Evolutionary conservation across 2,113 vertebrate species (phyloP).

Genomic region (Nibea albiflora): DNA sequence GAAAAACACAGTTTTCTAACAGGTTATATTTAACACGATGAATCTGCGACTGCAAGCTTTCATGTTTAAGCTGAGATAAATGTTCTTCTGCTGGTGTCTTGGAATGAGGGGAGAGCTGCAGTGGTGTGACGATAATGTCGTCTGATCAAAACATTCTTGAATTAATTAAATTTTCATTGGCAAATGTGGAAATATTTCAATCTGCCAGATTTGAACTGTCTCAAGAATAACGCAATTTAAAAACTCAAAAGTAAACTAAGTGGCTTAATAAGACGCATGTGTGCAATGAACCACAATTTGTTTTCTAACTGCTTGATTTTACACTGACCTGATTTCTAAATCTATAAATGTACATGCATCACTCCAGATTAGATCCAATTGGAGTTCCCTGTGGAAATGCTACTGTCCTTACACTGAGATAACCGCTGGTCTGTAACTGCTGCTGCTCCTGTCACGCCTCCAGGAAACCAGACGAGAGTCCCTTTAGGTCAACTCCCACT

Average conservation of each 20-base stretch:
- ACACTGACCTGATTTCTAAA: background rate
- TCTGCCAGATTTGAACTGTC: conserved; percentile 16
- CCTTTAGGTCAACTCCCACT: conserved; percentile 67
- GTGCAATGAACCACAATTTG: background rate
- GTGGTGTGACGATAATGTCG: conserved; percentile 1
- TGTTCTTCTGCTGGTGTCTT: background rate
- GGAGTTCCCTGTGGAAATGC: conserved; percentile 10
- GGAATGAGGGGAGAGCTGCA: background rate
- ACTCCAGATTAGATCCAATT: conserved; percentile 2
- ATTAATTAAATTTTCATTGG: conserved; percentile 4
- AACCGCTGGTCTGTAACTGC: conserved; percentile 12
- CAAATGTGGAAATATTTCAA: conserved; percentile 21
- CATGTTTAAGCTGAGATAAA: background rate
- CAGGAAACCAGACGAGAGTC: conserved; percentile 53
- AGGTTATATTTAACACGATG: conserved; percentile 19
- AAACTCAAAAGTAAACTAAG: background rate
- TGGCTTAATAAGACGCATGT: background rate
- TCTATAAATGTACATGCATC: background rate
- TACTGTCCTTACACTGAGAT: conserved; percentile 29
- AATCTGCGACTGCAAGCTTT: background rate
- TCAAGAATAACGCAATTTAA: conserved; percentile 1
- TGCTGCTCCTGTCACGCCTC: conserved; percentile 35
- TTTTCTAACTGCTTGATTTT: conserved; percentile 3
- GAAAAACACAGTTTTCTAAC: conserved; percentile 33
- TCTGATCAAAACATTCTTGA: conserved; percentile 5